Evolutionary conservation across 2,797 vertebrate genomes (phyloP).

Genomic region (Neopelma chrysocephalum): DNA sequence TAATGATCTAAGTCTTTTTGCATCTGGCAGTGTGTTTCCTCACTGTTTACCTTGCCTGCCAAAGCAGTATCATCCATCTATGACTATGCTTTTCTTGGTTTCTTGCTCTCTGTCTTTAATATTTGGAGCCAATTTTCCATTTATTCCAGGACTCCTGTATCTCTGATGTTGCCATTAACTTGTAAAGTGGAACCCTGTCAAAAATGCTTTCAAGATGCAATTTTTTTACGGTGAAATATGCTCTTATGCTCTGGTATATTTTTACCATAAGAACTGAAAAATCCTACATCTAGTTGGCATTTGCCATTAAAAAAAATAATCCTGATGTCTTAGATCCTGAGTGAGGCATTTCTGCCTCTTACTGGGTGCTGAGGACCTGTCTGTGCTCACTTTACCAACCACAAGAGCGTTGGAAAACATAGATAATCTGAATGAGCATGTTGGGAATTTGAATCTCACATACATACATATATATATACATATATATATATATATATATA

Average conservation of each 20-base stretch:
- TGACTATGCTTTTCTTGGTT: slow-evolving; percentile 68
- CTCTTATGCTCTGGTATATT: slow-evolving; percentile 16
- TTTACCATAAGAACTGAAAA: slow-evolving; percentile 21
- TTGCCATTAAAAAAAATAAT: not conserved
- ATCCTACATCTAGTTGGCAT: not conserved
- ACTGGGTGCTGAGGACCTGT: not conserved
- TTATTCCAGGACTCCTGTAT: slow-evolving; percentile 60
- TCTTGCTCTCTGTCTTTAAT: slow-evolving; percentile 59
- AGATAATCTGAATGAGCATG: not conserved
- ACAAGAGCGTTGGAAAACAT: not conserved
- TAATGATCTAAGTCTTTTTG: slow-evolving; percentile 68
- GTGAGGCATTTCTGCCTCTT: not conserved
- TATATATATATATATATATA: not conserved
- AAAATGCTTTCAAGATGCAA: slow-evolving; percentile 72
- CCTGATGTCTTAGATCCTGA: not conserved
- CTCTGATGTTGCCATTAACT: slow-evolving; percentile 70
- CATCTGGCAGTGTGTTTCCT: slow-evolving; percentile 62
- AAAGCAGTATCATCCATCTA: slow-evolving; percentile 60
- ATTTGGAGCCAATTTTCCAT: slow-evolving; percentile 69
- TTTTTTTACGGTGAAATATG: slow-evolving; percentile 1
- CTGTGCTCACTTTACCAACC: not conserved
- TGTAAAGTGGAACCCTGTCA: slow-evolving; percentile 70
- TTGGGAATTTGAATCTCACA: not conserved
- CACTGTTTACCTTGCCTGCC: slow-evolving; percentile 68
- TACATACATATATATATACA: not conserved